Evolutionary conservation across 2,797 vertebrate species (phyloP).

Genomic region (Oceanodroma leucorhoa): DNA sequence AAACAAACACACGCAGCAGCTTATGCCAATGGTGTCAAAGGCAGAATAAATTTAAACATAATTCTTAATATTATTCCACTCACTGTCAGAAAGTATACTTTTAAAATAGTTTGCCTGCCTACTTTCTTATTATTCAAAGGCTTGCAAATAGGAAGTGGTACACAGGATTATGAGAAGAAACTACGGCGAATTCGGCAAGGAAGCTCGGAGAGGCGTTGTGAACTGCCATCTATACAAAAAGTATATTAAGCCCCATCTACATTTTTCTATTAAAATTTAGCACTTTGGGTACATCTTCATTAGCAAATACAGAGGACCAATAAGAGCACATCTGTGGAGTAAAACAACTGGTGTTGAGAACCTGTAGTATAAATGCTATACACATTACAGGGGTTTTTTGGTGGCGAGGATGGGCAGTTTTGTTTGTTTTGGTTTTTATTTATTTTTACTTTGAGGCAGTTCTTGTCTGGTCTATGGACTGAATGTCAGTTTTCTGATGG

Average conservation of each 20-base stretch:
- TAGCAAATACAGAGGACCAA: background rate
- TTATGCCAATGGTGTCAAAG: background rate
- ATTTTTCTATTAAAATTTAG: background rate
- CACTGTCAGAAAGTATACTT: background rate
- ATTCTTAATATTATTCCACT: background rate
- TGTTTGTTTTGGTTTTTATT: background rate
- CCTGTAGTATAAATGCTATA: background rate
- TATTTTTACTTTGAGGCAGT: background rate
- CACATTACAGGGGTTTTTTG: background rate
- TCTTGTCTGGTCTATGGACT: background rate
- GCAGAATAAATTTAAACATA: background rate
- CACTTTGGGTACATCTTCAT: background rate
- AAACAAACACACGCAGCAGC: background rate
- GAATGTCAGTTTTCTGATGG: background rate
- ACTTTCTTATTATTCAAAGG: background rate
- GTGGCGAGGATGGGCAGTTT: background rate
- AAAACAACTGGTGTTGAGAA: background rate
- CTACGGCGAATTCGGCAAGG: background rate
- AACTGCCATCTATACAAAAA: background rate
- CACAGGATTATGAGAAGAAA: fast-evolving
- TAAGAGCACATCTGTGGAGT: background rate
- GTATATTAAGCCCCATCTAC: background rate
- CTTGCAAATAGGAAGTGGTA: background rate
- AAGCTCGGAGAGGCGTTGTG: background rate
- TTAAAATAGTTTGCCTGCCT: background rate